These are phyloP conservation scores for Pogonomyrmex californicus DNA, from an alignment of 1,140 invertebrate genomes.

Conservation along the genomic window DNA sequence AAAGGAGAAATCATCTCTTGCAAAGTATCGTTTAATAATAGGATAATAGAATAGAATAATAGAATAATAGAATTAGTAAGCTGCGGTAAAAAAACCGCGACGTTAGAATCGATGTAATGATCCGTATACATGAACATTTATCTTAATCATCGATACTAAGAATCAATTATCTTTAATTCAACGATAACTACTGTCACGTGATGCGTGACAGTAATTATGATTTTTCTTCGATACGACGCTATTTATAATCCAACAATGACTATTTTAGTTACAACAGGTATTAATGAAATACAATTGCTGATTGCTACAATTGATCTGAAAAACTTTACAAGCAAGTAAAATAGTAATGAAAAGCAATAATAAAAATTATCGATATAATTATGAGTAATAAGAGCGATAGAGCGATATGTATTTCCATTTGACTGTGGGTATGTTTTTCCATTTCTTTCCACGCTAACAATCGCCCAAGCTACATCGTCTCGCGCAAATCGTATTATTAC, in stretches of 20 bases:
- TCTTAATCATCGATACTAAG: slow-evolving; percentile 27
- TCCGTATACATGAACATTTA: background rate
- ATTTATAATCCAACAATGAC: slow-evolving; percentile 15
- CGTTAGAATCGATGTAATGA: slow-evolving; percentile 10
- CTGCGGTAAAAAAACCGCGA: slow-evolving; percentile 17
- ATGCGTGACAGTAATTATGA: background rate
- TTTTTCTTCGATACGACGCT: slow-evolving; percentile 3
- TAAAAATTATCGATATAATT: slow-evolving; percentile 23
- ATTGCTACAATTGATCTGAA: background rate
- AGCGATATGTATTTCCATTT: background rate
- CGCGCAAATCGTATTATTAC: slow-evolving; percentile 59
- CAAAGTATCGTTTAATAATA: background rate
- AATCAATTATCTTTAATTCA: slow-evolving; percentile 46
- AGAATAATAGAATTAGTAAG: background rate
- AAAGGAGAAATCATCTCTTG: background rate
- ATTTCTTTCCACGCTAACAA: slow-evolving; percentile 33
- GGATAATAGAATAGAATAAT: no score
- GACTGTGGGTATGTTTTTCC: slow-evolving; percentile 5
- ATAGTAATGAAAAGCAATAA: background rate
- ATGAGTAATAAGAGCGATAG: background rate
- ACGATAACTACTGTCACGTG: background rate
- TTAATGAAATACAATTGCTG: background rate
- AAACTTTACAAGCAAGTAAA: background rate
- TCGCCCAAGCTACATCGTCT: slow-evolving; percentile 41
- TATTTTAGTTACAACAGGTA: background rate